A percentile compares a stretch with the other conserved stretches of the same genome.
phyloP scores from a whole-genome alignment of 2,113 vertebrate species.

The Gadus chalcogrammus region DNA sequence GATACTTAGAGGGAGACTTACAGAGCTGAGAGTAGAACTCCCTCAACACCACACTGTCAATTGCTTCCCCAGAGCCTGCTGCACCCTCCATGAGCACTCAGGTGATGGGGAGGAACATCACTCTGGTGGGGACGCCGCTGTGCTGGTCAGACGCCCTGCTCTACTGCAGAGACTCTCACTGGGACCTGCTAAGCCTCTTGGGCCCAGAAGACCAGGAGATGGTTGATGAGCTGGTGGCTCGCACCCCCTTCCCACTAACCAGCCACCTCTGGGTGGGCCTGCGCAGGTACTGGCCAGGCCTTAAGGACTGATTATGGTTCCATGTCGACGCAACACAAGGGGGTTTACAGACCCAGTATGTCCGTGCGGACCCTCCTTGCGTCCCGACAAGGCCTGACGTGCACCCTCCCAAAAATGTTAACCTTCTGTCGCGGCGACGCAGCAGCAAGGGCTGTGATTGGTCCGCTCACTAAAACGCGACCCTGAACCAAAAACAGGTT shows the following conservation, averaged over 20 bases:
- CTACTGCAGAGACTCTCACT: conserved; percentile 26
- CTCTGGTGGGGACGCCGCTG: conserved; percentile 20
- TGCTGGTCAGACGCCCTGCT: conserved; percentile 33
- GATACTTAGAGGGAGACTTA: too few species aligned
- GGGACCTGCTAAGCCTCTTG: conserved; percentile 24
- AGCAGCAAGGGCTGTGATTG: too few species aligned
- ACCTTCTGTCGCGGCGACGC: too few species aligned
- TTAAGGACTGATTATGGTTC: background rate
- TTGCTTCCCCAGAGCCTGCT: background rate
- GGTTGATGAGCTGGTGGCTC: background rate
- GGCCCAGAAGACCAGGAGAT: conserved; percentile 22
- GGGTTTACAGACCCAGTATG: too few species aligned
- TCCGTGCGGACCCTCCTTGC: too few species aligned
- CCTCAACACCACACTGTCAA: background rate
- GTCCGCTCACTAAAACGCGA: too few species aligned
- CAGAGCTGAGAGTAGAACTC: too few species aligned
- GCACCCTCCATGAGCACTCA: background rate
- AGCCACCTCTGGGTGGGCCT: conserved; percentile 34
- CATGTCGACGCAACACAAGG: too few species aligned
- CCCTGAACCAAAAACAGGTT: too few species aligned
- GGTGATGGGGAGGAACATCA: conserved; percentile 1
- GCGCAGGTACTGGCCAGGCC: conserved; percentile 18
- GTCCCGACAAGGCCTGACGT: too few species aligned
- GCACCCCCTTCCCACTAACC: background rate
- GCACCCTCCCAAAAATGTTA: too few species aligned